Percentiles rank a stretch among this genome's conserved stretches.
Conservation (phyloP, 2,888 invertebrate species). For the Hypomecis punctinalis region DNA sequence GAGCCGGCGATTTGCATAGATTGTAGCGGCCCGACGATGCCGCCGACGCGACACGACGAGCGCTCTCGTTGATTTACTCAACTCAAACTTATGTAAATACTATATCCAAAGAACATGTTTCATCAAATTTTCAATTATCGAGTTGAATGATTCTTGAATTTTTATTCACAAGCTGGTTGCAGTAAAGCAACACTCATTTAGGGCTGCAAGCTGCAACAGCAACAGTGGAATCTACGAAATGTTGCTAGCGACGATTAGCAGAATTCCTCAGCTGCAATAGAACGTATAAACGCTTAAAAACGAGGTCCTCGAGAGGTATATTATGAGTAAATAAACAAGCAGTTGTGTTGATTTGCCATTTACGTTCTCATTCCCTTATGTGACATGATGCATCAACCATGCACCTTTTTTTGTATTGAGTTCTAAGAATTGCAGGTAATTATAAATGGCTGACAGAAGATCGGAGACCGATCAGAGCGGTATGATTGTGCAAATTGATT, state of each 20-base stretch:
- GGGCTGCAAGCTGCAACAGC: constrained; percentile 69
- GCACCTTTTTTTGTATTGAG: too few species aligned
- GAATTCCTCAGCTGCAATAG: constrained; percentile 79
- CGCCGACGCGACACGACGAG: constrained; percentile 50
- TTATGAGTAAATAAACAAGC: constrained; percentile 51
- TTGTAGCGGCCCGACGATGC: constrained; percentile 58
- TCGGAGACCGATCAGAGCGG: constrained; percentile 21
- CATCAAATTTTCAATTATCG: background rate
- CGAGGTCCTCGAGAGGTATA: constrained; percentile 67
- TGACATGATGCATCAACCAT: constrained; percentile 52
- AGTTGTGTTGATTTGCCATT: constrained; percentile 70
- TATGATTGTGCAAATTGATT: constrained; percentile 39
- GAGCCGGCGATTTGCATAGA: constrained; percentile 82
- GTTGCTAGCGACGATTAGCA: constrained; percentile 79
- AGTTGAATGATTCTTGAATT: background rate
- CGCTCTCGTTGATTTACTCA: constrained; percentile 74
- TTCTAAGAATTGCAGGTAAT: constrained; percentile 39
- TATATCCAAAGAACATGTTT: too few species aligned
- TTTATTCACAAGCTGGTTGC: constrained; percentile 50
- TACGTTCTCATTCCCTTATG: constrained; percentile 56
- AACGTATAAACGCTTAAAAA: constrained; percentile 77
- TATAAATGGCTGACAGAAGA: constrained; percentile 33
- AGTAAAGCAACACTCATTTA: constrained; percentile 80
- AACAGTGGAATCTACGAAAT: constrained; percentile 74
- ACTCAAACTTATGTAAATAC: constrained; percentile 39